Evolutionary conservation across 2,113 vertebrate genomes (phyloP), one percentile per base, ranked within the genome.

Genomic region (Machaerirhynchus nigripectus): DNA sequence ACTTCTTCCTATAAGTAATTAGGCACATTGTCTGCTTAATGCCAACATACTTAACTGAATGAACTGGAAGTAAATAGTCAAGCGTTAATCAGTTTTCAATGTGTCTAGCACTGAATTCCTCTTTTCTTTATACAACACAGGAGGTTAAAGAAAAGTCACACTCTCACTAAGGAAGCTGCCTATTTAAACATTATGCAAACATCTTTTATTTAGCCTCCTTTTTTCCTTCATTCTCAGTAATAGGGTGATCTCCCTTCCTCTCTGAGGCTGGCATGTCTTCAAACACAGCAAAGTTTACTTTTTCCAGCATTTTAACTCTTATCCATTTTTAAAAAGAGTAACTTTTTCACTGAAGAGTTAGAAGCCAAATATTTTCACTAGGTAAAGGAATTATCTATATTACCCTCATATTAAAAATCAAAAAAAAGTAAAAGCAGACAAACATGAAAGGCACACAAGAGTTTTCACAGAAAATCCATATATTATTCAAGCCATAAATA

Each of bases 131-230:
- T 68, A 65, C 23, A 91, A 37, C 23, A 46, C 28, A 40, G 19
- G 57, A 90, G 42, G 57, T 64, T 81, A 95, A 84, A 56, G 37
- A 84, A 84, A 95, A 87, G 30, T 28, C 64, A 71, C 49, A 40
- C 11, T 79, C 59, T 84, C 53, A 67, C 30, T 69, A 80, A 75
- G 47, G 39, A 91, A 77, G 11, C 27, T 81, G 18, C 5, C 69
- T 59, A 69, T 84, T 92, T 82, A 95, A 92, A 70, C 18, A 33
- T 63, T 83, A 77, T 42, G 21, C 47, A 96, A 96, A 94, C 35
- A 80, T 56, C 17, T 90, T 88, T 65, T 84, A 88, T 80, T 73
- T 73, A 83, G 20, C 11, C 17, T 64, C 37, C 39, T 65, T 53
- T 76, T 55, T 63, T 15, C 23, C 19, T 82, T 88, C 16, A 61